Conservation (phyloP, 2,113 vertebrate genomes). For the Oryzias celebensis region DNA sequence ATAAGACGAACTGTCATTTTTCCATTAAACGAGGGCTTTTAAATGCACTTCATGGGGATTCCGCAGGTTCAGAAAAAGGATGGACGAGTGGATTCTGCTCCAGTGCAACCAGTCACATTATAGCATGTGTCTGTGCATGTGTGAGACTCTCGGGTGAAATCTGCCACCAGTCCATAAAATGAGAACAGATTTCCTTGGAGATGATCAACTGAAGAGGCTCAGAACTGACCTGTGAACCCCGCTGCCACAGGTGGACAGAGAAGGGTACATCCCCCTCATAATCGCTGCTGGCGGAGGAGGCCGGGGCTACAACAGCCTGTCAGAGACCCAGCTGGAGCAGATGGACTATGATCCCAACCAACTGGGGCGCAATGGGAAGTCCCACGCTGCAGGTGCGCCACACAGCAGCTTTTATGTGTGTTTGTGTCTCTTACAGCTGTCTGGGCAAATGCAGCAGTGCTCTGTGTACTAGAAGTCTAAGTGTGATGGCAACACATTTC, state of each 20-base stretch:
- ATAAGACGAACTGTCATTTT: too few species aligned
- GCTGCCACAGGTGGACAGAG: conserved; percentile 84
- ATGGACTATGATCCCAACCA: conserved; percentile 85
- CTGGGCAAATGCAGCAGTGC: neutral
- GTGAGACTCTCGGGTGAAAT: too few species aligned
- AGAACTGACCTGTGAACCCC: conserved; percentile 2
- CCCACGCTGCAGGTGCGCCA: conserved; percentile 86
- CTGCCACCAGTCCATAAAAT: neutral
- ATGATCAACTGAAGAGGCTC: neutral
- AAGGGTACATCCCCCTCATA: conserved; percentile 84
- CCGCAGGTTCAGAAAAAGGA: too few species aligned
- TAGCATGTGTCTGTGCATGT: too few species aligned
- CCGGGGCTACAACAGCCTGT: conserved; percentile 86
- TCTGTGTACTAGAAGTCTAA: too few species aligned
- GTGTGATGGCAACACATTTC: neutral
- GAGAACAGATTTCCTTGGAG: neutral
- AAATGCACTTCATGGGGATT: too few species aligned
- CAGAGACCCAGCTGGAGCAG: conserved; percentile 79
- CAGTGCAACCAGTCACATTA: too few species aligned
- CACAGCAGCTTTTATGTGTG: conserved; percentile 6
- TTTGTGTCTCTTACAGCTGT: conserved; percentile 7
- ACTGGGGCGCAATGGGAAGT: conserved; percentile 89
- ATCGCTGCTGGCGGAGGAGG: conserved; percentile 95
- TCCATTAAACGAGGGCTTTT: too few species aligned
- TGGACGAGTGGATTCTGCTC: too few species aligned